Evolutionary conservation across 2,888 invertebrate species (phyloP).

Genomic region (Bombylius major): DNA sequence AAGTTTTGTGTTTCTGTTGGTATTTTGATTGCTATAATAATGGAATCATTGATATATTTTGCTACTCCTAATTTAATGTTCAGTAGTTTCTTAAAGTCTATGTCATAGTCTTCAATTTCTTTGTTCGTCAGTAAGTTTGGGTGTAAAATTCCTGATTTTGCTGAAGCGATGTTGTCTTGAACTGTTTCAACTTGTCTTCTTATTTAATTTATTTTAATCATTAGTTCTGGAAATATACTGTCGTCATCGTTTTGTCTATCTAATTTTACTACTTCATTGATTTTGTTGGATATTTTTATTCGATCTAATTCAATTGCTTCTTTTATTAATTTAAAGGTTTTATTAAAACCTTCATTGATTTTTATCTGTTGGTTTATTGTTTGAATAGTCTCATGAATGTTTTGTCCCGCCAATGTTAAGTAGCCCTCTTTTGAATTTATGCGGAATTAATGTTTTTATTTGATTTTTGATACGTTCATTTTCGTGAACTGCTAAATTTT

Average conservation of each 20-base stretch:
- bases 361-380: not conserved
- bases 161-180: too few species aligned
- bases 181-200: too few species aligned
- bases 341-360: conserved; percentile 8
- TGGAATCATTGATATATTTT: too few species aligned
- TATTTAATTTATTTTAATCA: too few species aligned
- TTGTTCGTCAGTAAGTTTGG: too few species aligned
- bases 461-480: too few species aligned
- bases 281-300: not conserved
- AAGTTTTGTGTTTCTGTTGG: not conserved
- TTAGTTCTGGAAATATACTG: too few species aligned
- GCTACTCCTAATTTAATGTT: conserved; percentile 6
- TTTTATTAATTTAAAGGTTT: conserved; percentile 5
- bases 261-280: conserved; percentile 9
- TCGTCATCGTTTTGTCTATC: too few species aligned
- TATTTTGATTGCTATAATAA: not conserved
- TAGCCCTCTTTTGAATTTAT: too few species aligned
- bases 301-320: conserved; percentile 1
- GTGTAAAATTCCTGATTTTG: too few species aligned
- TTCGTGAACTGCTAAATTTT: too few species aligned
- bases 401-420: conserved; percentile 7
- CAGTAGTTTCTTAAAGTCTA: conserved; percentile 7
- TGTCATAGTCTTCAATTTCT: too few species aligned
- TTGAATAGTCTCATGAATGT: not conserved
- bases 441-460: conserved; percentile 7